Conservation (phyloP, 2,113 vertebrate genomes). For the Piprites chloris region DNA sequence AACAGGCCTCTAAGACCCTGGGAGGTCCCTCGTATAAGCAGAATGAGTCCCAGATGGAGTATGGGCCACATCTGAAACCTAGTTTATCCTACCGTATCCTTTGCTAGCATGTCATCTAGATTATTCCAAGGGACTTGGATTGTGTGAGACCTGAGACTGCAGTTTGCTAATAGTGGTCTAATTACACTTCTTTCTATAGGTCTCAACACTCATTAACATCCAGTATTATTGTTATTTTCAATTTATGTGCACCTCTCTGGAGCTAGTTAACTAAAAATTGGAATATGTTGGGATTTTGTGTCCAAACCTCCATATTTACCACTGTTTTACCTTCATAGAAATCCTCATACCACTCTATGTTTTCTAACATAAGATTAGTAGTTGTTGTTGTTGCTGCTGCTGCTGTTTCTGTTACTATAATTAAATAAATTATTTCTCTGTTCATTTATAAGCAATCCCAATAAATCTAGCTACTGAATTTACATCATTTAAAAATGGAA, state of each 20-base stretch:
- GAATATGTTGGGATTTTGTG: neutral
- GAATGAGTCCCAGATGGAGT: neutral
- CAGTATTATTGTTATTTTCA: neutral
- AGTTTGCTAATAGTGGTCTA: neutral
- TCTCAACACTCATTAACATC: neutral
- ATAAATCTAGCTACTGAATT: slow-evolving; percentile 1
- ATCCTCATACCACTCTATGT: neutral
- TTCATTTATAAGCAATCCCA: neutral
- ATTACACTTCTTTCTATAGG: neutral
- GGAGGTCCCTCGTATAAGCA: neutral
- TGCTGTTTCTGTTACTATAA: neutral
- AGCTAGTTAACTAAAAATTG: neutral
- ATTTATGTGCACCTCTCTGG: neutral
- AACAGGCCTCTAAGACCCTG: neutral
- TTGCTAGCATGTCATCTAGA: neutral
- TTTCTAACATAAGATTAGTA: neutral
- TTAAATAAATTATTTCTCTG: neutral
- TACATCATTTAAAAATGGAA: slow-evolving; percentile 33
- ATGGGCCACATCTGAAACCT: neutral
- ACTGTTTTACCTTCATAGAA: neutral
- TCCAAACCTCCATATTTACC: neutral
- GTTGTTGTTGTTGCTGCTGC: neutral
- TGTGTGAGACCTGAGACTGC: neutral
- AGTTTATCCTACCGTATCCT: neutral
- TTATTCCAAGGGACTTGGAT: neutral